Percentiles rank a stretch among this genome's conserved stretches.
phyloP scores from a whole-genome alignment of 2,888 invertebrate genomes.

The Seira sanloemensis region DNA sequence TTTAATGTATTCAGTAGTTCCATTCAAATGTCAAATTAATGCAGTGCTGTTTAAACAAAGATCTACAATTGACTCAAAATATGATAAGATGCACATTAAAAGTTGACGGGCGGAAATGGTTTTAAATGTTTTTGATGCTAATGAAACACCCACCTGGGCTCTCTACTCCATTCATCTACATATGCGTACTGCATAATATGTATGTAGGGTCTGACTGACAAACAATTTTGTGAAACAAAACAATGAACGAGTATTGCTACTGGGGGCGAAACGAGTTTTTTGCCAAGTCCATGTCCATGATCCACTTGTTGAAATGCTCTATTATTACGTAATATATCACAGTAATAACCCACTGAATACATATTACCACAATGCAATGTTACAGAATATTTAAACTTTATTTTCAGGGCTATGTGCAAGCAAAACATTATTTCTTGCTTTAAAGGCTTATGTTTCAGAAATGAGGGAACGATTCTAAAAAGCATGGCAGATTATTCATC shows the following conservation, averaged over 20 bases:
- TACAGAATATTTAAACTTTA: not conserved
- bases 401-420: not conserved
- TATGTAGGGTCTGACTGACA: no score
- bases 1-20: not conserved
- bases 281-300: slow-evolving; percentile 42
- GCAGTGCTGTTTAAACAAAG: not conserved
- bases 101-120: not conserved
- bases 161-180: not conserved
- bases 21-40: not conserved
- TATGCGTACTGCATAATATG: not conserved
- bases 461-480: not conserved
- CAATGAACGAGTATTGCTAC: not conserved
- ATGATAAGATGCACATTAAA: not conserved
- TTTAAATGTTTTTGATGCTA: not conserved
- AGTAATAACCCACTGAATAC: no score
- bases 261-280: not conserved
- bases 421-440: not conserved
- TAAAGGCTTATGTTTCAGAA: not conserved
- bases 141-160: not conserved
- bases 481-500: no score
- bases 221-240: no score
- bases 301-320: slow-evolving; percentile 29
- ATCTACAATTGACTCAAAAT: not conserved
- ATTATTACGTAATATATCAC: not conserved
- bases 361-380: not conserved